phyloP scores from a whole-genome alignment of 2,113 vertebrate genomes.

The Prionailurus viverrinus region DNA sequence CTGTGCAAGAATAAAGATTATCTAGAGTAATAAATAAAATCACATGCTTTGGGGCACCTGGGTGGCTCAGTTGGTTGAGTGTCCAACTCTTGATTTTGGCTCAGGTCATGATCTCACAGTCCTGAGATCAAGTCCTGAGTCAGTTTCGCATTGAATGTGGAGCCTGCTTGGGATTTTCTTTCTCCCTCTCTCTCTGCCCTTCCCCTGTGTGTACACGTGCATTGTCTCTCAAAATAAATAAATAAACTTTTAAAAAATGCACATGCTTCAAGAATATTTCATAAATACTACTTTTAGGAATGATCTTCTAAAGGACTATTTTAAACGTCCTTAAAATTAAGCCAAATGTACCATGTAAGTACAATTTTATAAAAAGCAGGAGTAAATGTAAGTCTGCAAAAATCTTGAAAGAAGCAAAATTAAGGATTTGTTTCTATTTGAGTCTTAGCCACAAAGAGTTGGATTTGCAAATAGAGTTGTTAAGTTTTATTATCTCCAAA shows the following conservation, averaged over 20 bases:
- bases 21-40: background rate
- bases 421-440: background rate
- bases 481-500: background rate
- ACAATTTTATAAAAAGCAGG: background rate
- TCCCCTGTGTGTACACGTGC: too few species aligned
- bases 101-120: too few species aligned
- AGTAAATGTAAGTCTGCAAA: background rate
- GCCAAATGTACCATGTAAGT: background rate
- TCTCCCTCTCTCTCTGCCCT: too few species aligned
- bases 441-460: background rate
- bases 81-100: too few species aligned
- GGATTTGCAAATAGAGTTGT: background rate
- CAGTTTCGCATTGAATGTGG: too few species aligned
- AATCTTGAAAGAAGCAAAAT: background rate
- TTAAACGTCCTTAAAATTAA: background rate
- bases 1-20: background rate
- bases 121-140: too few species aligned
- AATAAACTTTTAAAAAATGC: background rate
- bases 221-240: too few species aligned
- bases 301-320: background rate
- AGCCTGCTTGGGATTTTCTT: too few species aligned
- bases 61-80: too few species aligned
- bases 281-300: background rate
- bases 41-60: too few species aligned
- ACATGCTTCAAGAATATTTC: background rate